Conservation (phyloP, 2,888 invertebrate genomes). For the Sialis fuliginosa region DNA sequence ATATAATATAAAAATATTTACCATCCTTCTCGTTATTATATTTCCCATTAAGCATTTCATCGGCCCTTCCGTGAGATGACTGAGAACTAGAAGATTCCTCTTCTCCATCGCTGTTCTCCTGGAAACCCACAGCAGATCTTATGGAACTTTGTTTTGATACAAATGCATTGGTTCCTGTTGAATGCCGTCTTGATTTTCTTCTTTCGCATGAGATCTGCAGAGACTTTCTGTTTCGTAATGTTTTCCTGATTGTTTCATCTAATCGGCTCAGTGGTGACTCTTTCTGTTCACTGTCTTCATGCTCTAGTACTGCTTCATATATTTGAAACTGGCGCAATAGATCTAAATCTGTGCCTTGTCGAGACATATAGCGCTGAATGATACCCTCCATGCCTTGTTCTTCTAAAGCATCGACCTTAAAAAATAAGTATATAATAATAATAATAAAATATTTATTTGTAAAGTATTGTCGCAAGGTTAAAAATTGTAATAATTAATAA, state of each 20-base stretch:
- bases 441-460: neutral
- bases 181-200: constrained; percentile 62
- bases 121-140: constrained; percentile 16
- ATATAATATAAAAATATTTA: constrained; percentile 10
- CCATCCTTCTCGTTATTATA: constrained; percentile 37
- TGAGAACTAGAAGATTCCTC: constrained; percentile 42
- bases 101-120: constrained; percentile 23
- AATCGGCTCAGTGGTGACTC: constrained; percentile 45
- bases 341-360: constrained; percentile 84
- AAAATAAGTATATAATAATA: neutral
- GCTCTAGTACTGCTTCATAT: constrained; percentile 83
- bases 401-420: constrained; percentile 58
- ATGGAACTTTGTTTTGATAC: constrained; percentile 16
- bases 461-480: too few relatives aligned
- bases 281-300: constrained; percentile 65
- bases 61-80: constrained; percentile 31
- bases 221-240: constrained; percentile 48
- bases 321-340: constrained; percentile 85
- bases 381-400: constrained; percentile 83
- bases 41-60: constrained; percentile 33
- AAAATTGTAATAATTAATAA: too few relatives aligned
- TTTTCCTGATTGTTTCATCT: constrained; percentile 52
- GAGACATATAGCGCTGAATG: constrained; percentile 76
- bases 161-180: constrained; percentile 44
- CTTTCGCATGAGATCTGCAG: constrained; percentile 40